Base-by-base conservation (phyloP, 2,888 invertebrate genomes). In the Minunthozetes semirufus region DNA sequence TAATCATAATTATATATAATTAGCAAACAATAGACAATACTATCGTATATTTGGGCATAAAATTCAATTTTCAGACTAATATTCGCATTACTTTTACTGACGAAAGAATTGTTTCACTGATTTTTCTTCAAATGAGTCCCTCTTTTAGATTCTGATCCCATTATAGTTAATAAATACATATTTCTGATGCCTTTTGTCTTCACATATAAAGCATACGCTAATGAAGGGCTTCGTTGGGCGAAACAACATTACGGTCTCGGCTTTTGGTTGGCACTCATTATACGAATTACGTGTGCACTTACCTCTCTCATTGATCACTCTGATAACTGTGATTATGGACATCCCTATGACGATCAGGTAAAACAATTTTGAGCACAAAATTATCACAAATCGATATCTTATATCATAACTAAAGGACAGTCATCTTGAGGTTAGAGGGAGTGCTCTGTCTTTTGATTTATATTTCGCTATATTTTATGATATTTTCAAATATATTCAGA, bases 201-300 rank as follows among this genome's bases (percentile, higher is more conserved):
- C 33, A n/a, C n/a, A 9, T 25, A 15, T 11, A 56, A 56, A 56
- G 68, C 22, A 2, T 68, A 68, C 13, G 42, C 42, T 3, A 46
- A 25, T 42, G 68, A 68, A 68, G 68, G 42, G n/a, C 68, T 68
- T 13, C 42, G 68, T 68, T 68, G 68, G 68, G 68, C 68, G 38
- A 68, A 68, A 68, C 68, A 68, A 38, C 68, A 68, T 15, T 68
- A 68, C 68, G 68, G 68, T 15, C 38, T 68, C 13, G n/a, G 22
- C 22, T 68, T 68, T 68, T 68, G 68, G 68, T 42, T 68, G 11
- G 68, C 68, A 22, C 19, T 68, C 3, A 46, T 68, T 11, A 68
- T 68, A 68, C 42, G 68, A n/a, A 46, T 68, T 42, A 68, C 68
- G 19, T 68, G 68, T 22, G 6, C n/a, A 42, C 38, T 68, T 22